Base-by-base conservation (phyloP, 2,888 invertebrate genomes). In the Heteropelma amictum region DNA sequence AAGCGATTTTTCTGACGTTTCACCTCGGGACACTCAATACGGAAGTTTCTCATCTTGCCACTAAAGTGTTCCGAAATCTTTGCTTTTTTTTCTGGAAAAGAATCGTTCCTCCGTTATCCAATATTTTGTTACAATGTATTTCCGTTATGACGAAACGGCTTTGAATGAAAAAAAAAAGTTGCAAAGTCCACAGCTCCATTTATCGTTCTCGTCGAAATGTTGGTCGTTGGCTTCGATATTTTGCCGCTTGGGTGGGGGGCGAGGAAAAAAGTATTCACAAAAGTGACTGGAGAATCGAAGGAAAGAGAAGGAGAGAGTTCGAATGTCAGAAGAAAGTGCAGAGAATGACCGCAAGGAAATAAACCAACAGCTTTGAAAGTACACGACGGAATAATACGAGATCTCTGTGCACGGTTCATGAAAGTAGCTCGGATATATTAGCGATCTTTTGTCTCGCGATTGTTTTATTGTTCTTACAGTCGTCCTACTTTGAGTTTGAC, bases 401-500 rank as follows among this genome's bases (percentile, higher is more conserved):
- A 40, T 51, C 67, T 56, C 47, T 67, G 17, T 12, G 30, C 51
- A n/a, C 5, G 14, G n/a, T 4, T 56, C 56, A 51, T 21, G 65
- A 72, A 72, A 72, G 72, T 72, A 42, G 58, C 72, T 45, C 69
- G 61, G 28, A 61, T 63, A n/a, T n/a, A 49, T 61, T 68, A 40
- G 33, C 54, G 47, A 72, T 68, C 74, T 14, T 33, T 69, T 26
- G 63, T 63, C 60, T 53, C 38, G 42, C 69, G 38, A 51, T 64
- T 40, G 51, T 60, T 68, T 68, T 60, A 49, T 58, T 68, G 68
- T 56, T 72, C 30, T 56, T 58, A 63, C 51, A 79, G 77, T 63
- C 67, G 76, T 51, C 68, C 76, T 72, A 72, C 76, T 72, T 60
- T 35, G 23, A 70, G 56, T 78, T 67, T 77, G 81, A 83, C 83